Percentiles rank a stretch among this genome's conserved stretches.
phyloP scores from a whole-genome alignment of 2,797 vertebrate genomes.

The Acanthurus tractus region DNA sequence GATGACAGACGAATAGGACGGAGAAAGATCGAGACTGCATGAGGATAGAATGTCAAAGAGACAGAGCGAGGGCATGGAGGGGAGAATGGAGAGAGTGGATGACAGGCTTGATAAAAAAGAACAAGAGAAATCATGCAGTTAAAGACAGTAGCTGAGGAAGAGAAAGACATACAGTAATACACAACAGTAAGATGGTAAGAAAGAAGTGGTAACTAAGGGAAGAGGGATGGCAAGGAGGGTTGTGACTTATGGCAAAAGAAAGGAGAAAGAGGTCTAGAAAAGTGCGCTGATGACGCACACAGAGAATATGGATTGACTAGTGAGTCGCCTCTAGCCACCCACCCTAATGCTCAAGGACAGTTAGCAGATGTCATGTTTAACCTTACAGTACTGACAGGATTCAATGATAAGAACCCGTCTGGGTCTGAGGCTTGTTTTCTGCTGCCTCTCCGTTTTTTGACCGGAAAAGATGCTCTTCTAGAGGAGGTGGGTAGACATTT shows the following conservation, averaged over 20 bases:
- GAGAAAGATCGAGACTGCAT: conserved; percentile 34
- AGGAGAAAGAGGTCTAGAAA: not conserved
- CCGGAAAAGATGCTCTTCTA: conserved; percentile 8
- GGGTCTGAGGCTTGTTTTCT: conserved; percentile 3
- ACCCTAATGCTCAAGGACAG: conserved; percentile 12
- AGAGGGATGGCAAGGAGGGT: not conserved
- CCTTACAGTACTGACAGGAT: conserved; percentile 14
- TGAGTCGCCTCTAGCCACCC: conserved; percentile 27
- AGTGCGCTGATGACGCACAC: not conserved
- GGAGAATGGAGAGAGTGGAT: conserved; percentile 12
- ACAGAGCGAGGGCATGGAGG: conserved; percentile 33
- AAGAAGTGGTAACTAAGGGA: not conserved
- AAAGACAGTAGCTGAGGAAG: conserved; percentile 37
- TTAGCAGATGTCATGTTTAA: conserved; percentile 36
- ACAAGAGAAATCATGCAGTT: conserved; percentile 43
- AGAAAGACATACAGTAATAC: conserved; percentile 23
- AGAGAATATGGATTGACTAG: conserved; percentile 1
- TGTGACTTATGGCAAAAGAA: not conserved
- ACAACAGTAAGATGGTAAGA: not conserved
- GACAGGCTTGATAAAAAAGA: conserved; percentile 48
- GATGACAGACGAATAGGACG: conserved; percentile 58
- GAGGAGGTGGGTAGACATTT: conserved; percentile 19
- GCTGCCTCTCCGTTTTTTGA: conserved; percentile 16
- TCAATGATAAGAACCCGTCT: conserved; percentile 1
- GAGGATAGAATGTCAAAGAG: conserved; percentile 59